These are phyloP conservation scores for Chouioia cunea DNA, from an alignment of 2,888 invertebrate species.

Conservation along the genomic window DNA sequence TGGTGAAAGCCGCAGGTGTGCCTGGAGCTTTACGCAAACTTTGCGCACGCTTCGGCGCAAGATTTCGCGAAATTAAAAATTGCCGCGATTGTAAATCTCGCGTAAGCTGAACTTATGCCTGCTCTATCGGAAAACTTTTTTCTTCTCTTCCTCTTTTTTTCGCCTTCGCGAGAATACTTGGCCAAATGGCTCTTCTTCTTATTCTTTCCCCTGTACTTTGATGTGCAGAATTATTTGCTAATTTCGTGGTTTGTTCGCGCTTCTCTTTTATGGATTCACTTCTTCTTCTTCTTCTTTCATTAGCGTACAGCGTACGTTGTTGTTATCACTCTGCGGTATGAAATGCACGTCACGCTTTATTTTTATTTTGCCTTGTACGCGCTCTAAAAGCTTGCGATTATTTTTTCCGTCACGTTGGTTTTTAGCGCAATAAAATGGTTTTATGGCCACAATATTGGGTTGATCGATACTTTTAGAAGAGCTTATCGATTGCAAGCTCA, in stretches of 20 bases:
- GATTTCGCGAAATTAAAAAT: slow-evolving; percentile 50
- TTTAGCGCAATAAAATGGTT: neutral
- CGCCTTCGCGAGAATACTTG: too few relatives aligned
- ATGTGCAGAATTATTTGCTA: slow-evolving; percentile 30
- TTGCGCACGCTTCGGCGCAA: slow-evolving; percentile 15
- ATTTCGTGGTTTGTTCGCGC: neutral
- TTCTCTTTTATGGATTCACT: neutral
- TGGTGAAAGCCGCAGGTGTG: slow-evolving; percentile 53
- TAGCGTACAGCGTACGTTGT: neutral
- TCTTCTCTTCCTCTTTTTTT: neutral
- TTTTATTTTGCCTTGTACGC: too few relatives aligned
- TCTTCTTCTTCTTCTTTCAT: slow-evolving; percentile 1
- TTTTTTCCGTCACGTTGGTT: neutral
- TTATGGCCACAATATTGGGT: neutral
- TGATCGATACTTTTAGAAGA: too few relatives aligned
- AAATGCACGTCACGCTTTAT: too few relatives aligned
- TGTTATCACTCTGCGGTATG: too few relatives aligned
- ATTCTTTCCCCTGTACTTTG: slow-evolving; percentile 9
- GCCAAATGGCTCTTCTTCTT: slow-evolving; percentile 1
- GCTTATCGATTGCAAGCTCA: too few relatives aligned
- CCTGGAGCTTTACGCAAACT: slow-evolving; percentile 14
- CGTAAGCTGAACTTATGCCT: slow-evolving; percentile 44
- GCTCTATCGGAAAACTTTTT: slow-evolving; percentile 29
- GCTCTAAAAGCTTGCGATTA: too few relatives aligned
- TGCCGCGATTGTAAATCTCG: slow-evolving; percentile 47